Evolutionary conservation across 2,888 invertebrate genomes (phyloP).

Genomic region (Microplitis deprimator): DNA sequence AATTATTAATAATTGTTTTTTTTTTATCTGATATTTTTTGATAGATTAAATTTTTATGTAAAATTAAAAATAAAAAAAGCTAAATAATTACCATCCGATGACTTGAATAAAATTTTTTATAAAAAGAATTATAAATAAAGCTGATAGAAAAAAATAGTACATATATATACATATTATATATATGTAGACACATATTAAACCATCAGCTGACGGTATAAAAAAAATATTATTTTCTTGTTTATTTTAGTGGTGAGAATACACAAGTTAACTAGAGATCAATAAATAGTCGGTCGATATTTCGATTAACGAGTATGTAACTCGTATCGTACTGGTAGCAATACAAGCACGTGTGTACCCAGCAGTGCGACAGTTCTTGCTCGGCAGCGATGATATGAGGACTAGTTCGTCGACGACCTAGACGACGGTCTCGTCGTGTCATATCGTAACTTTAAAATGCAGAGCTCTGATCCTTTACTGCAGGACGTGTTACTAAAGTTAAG

Average conservation of each 20-base stretch:
- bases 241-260: constrained; percentile 17
- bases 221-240: constrained; percentile 15
- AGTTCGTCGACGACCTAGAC: not conserved
- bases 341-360: constrained; percentile 6
- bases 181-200: not conserved
- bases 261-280: constrained; percentile 28
- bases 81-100: no score
- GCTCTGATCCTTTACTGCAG: no score
- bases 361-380: constrained; percentile 25
- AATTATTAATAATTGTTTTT: no score
- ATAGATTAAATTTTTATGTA: no score
- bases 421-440: no score
- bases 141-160: not conserved
- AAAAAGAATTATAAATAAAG: not conserved
- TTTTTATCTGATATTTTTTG: no score
- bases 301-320: constrained; percentile 5
- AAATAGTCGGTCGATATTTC: constrained; percentile 18
- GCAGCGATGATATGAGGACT: not conserved
- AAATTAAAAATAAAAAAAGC: no score
- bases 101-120: no score
- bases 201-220: not conserved
- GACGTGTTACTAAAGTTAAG: no score
- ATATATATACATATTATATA: not conserved
- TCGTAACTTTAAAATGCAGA: no score
- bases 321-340: not conserved